Conservation (phyloP, 2,888 invertebrate genomes). For the Harmothoe impar region DNA sequence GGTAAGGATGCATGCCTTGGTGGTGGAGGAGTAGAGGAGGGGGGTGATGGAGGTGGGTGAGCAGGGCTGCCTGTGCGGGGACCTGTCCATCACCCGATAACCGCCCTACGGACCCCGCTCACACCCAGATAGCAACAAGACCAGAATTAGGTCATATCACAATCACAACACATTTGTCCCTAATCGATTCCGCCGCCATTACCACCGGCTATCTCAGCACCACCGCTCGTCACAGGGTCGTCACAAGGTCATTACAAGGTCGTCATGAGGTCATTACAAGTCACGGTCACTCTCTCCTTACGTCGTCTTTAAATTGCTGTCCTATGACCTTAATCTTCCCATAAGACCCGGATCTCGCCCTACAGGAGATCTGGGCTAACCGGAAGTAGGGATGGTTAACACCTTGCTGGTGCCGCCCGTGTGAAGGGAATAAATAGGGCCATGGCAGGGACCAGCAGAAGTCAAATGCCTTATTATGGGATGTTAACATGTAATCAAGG, state of each 20-base stretch:
- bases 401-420: background rate
- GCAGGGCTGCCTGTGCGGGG: background rate
- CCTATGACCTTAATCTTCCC: too few species aligned
- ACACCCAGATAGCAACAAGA: slow-evolving; percentile 49
- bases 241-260: background rate
- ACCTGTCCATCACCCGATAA: slow-evolving; percentile 26
- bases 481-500: background rate
- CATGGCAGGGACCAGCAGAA: background rate
- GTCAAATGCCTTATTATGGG: background rate
- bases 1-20: too few species aligned
- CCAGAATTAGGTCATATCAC: slow-evolving; percentile 30
- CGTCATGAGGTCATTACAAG: background rate
- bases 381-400: background rate
- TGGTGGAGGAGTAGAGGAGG: background rate
- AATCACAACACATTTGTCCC: slow-evolving; percentile 52
- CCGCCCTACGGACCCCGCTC: background rate
- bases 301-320: too few species aligned
- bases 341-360: background rate
- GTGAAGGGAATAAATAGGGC: background rate
- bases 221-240: background rate
- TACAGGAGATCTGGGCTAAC: background rate
- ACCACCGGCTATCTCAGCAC: background rate
- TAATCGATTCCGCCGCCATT: background rate
- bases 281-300: too few species aligned
- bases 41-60: background rate